Base-by-base conservation (phyloP, 2,888 invertebrate species). In the Tiliacea citrago region DNA sequence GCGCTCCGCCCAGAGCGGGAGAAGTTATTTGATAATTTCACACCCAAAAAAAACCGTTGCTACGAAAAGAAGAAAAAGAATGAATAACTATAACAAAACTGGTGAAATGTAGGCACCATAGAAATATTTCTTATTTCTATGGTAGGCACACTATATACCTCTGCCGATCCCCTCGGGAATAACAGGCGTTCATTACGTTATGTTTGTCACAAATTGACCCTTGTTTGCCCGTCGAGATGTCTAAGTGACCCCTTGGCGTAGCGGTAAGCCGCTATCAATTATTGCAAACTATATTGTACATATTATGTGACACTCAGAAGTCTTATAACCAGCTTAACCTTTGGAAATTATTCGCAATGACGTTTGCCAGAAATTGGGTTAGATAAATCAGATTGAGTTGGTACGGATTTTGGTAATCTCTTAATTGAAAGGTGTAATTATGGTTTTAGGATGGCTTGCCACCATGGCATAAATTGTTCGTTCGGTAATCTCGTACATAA, bases 181-280 rank as follows among this genome's bases (percentile, higher is more conserved):
- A 29, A 9, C 49, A 29, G 18, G 42, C 2, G 16, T 42, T 2
- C 16, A 18, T 9, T 60, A 21, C 7, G 13, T 9, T 29, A 29
- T 9, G 5, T 47, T 47, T 65, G 53, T 21, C 53, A 53, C 29
- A 65, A 6, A 55, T 65, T 55, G 10, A 21, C 21, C 21, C 29
- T 65, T 53, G 35, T 53, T 53, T 29, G 29, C 53, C 29, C 21
- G 21, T 29, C 13, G 21, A 53, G 2, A 65, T 21, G 6, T 65
- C 29, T 55, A 13, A 16, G 65, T n/a, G 55, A 65, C 29, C 65
- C 35, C 29, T 53, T 16, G 55, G 10, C 65, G 29, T 35, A 29
- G 13, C 65, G 21, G 9, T 53, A 55, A 55, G 21, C 29, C 16
- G 16, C 65, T 65, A n/a, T 65, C 29, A 65, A 55, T 55, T 65